Base-by-base conservation (phyloP, 2,113 vertebrate genomes). In the Odocoileus hemionus region DNA sequence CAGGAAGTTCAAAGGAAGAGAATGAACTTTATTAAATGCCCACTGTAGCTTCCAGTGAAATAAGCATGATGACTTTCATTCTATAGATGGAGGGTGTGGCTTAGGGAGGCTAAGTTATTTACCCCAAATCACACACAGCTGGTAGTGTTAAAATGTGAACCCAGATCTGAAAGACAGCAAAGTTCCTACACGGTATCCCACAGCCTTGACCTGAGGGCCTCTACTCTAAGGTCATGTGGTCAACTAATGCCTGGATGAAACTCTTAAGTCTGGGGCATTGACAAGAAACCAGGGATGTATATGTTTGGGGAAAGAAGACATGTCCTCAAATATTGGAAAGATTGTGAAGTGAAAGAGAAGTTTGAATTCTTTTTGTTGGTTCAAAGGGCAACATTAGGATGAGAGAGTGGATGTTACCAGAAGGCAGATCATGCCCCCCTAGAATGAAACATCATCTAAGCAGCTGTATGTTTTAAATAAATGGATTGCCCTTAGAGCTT, bases 111-210 rank as follows among this genome's bases (percentile, higher is more conserved):
- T 19, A 54, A 74, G 54, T 85, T 95, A 54, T 55, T 83, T 96
- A 96, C 87, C 89, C 57, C 91, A 83, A 76, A 89, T 76, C 93
- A 97, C 54, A 70, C 87, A 70, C 87, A 97, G 91, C n/a, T 88
- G 97, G 95, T 0, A 0, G 16, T 25, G 67, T 83, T 85, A 95
- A 97, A 90, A 97, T 97, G 93, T 95, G 47, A 94, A 87, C 25
- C 83, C 26, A 92, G 60, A 19, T 76, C 16, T 82, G 47, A 28
- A 92, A 47, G 74, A 82, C n/a, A 43, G 12, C 26, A 23, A n/a
- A 47, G 74, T 88, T 47, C 26, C 28, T 70, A 28, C 10, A 33
- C 8, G 64, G 2, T 28, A n/a, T 67, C 16, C 52, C 47, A 55
- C 1, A 55, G 14, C 39, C 28, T 83, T 57, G 17, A 33, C 84